These are phyloP conservation scores for Trachymyrmex cornetzi DNA, from an alignment of 1,140 invertebrate species.

Conservation along the genomic window DNA sequence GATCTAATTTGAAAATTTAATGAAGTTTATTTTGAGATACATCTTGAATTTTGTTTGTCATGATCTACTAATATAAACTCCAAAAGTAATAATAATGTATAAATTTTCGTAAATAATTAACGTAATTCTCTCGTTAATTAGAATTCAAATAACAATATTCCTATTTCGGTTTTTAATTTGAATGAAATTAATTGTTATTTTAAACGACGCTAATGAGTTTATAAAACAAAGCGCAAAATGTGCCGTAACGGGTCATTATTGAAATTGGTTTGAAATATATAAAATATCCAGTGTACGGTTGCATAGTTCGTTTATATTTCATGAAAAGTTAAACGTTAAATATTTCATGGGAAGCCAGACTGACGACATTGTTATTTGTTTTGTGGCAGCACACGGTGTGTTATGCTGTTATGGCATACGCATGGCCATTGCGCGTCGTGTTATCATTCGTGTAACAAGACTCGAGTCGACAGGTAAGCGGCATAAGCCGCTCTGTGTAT, in stretches of 20 bases:
- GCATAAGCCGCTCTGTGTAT: not conserved
- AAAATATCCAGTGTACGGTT: not conserved
- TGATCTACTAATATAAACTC: not conserved
- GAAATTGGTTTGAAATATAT: not conserved
- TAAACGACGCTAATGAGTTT: not conserved
- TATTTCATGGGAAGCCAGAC: not conserved
- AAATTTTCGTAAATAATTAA: constrained; percentile 6
- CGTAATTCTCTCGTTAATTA: not conserved
- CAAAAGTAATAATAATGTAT: not conserved
- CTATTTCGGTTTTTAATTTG: not conserved
- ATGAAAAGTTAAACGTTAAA: constrained; percentile 3
- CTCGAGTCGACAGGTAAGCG: not conserved
- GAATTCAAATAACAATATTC: not conserved
- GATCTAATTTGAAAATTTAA: not conserved
- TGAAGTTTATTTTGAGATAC: not conserved
- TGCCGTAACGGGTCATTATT: not conserved
- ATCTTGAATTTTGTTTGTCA: not conserved
- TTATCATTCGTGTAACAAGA: not conserved
- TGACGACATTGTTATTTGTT: not conserved
- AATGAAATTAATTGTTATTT: constrained; percentile 4
- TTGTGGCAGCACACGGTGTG: not conserved
- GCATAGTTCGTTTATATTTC: not conserved
- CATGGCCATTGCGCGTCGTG: not conserved
- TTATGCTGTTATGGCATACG: not conserved
- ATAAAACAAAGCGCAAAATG: not conserved